Evolutionary conservation across 2,888 invertebrate species (phyloP), one percentile per base, ranked within the genome.

Genomic region (Acrobasis suavella): DNA sequence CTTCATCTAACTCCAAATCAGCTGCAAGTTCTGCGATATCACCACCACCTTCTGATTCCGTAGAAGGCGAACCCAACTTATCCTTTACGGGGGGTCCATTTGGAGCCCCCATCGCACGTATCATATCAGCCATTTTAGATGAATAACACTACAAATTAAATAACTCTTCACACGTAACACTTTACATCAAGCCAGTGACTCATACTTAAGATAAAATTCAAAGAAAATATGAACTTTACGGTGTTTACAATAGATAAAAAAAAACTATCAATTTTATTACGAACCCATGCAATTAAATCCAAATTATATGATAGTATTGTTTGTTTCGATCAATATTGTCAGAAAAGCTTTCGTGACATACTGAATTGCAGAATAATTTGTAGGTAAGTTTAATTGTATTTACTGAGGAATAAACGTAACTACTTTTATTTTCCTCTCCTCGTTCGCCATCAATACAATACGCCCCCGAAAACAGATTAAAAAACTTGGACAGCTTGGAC

Each of bases 41-140:
- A 55, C 92, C 94, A 74, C 95, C 96, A 51, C 96, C 96, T 82
- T 97, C 97, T 65, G 96, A 97, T 78, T 96, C 97, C 64, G 96
- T 96, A 72, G 96, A 96, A 55, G 97, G 97, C 65, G 97, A 96
- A 69, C 97, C 96, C 72, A 96, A 89, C 89, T 95, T 95, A 87
- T 95, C 95, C 91, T 95, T 95, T 74, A 91, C 89, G 80, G 94
- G 94, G 87, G 94, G 94, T 87, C 94, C 94, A 64, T 93, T 92
- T 67, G 94, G 93, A 81, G 94, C 94, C 81, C 94, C 94, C 93
- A 94, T 93, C 72, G 86, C 87, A 76, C 95, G 95, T 85, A 95
- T 95, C 85, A 95, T 89, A 92, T 95, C 95, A 85, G 95, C 95
- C 95, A 95, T 95, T 80, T 82, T 83, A 72, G 46, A 51, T n/a